Conservation (phyloP, 2,113 vertebrate species). For the Telmatochromis brachygnathus region DNA sequence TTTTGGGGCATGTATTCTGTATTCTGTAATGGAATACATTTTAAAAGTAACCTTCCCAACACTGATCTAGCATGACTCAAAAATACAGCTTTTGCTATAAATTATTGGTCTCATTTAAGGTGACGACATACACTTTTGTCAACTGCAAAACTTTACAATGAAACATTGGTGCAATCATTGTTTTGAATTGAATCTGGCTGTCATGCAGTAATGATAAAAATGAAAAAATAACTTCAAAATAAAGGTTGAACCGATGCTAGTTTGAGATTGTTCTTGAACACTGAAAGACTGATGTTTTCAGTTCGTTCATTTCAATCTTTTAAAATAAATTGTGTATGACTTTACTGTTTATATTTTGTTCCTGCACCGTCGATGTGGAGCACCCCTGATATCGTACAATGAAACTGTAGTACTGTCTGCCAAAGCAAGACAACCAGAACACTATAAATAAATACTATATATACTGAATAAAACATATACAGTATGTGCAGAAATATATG, state of each 20-base stretch:
- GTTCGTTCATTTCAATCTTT: neutral
- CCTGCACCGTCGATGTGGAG: neutral
- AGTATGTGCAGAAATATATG: neutral
- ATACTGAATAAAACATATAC: neutral
- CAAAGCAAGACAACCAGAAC: neutral
- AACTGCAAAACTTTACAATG: neutral
- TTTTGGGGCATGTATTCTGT: too few relatives aligned
- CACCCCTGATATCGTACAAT: neutral
- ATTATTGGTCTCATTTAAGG: neutral
- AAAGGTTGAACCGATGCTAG: neutral
- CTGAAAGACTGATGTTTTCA: neutral
- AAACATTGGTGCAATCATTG: neutral
- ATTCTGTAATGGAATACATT: fast-evolving
- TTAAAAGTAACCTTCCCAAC: neutral
- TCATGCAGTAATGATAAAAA: neutral
- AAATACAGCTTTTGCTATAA: neutral
- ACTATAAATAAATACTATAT: neutral
- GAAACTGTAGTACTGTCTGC: neutral
- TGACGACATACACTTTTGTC: neutral
- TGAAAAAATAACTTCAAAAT: neutral
- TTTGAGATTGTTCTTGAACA: neutral
- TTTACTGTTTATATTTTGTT: neutral
- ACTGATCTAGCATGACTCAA: neutral
- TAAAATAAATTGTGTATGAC: neutral
- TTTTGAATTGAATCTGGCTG: neutral